phyloP scores from a whole-genome alignment of 2,888 invertebrate genomes.

The Harpalus rubripes region DNA sequence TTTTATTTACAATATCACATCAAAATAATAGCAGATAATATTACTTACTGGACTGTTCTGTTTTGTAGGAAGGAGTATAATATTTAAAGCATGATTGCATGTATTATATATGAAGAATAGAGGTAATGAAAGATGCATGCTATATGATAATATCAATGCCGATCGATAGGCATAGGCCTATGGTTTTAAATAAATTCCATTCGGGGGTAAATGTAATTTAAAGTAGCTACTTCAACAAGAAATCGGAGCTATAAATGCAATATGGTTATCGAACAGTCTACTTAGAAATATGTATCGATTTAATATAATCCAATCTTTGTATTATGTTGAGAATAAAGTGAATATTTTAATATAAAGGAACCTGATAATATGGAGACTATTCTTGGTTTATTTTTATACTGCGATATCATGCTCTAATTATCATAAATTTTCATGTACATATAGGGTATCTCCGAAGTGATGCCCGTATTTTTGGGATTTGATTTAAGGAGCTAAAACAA shows the following conservation, averaged over 20 bases:
- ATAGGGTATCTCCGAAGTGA: no score
- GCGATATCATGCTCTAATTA: no score
- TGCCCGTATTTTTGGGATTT: no score
- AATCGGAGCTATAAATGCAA: background rate
- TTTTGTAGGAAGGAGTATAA: background rate
- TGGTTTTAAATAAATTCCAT: background rate
- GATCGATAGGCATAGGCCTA: conserved; percentile 12
- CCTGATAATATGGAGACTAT: no score
- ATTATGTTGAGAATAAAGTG: no score
- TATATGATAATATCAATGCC: conserved; percentile 21
- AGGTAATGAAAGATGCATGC: conserved; percentile 35
- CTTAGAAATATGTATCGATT: no score
- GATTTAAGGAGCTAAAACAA: no score
- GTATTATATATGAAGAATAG: conserved; percentile 16
- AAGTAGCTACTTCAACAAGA: background rate
- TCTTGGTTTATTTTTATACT: no score
- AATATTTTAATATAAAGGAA: no score
- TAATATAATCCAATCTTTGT: no score
- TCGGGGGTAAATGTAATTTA: background rate
- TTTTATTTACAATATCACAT: background rate
- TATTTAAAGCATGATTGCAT: conserved; percentile 31
- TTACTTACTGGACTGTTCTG: background rate
- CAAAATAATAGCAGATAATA: background rate
- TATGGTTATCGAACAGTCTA: background rate
- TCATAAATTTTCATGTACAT: no score